phyloP scores from a whole-genome alignment of 2,888 invertebrate species.

The Anticlea derivata region DNA sequence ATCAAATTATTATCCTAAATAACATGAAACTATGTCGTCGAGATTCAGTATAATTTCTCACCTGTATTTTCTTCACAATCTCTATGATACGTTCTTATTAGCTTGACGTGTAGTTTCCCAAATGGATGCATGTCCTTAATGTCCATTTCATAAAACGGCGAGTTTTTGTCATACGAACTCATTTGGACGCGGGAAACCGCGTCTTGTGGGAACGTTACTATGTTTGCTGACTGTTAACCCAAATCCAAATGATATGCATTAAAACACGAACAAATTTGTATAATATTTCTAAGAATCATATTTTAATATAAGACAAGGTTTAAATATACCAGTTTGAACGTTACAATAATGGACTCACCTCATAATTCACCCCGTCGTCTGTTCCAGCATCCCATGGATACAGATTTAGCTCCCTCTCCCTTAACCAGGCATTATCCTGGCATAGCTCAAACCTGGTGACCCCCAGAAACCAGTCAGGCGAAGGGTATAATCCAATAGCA shows the following conservation, averaged over 20 bases:
- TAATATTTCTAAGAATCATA: no score
- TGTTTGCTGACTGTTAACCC: conserved; percentile 62
- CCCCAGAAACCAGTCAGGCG: conserved; percentile 99
- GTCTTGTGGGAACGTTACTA: conserved; percentile 69
- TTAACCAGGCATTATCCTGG: conserved; percentile 93
- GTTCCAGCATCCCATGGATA: conserved; percentile 99
- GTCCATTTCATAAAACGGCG: conserved; percentile 71
- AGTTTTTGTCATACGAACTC: conserved; percentile 71
- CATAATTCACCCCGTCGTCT: conserved; percentile 95
- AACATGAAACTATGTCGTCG: not conserved
- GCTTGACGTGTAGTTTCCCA: conserved; percentile 62
- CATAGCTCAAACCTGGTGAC: conserved; percentile 95
- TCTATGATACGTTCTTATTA: conserved; percentile 65
- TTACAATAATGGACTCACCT: conserved; percentile 71
- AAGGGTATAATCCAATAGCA: conserved; percentile 62
- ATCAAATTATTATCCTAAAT: not conserved
- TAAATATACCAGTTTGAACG: no score
- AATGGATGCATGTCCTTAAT: conserved; percentile 72
- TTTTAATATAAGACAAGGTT: no score
- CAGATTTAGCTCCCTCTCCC: conserved; percentile 91
- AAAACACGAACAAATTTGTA: no score
- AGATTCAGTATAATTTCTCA: conserved; percentile 28
- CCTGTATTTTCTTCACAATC: conserved; percentile 60
- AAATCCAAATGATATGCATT: not conserved
- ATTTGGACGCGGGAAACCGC: conserved; percentile 63